A percentile compares a stretch with the other conserved stretches of the same genome.
These are phyloP conservation scores for Physella acuta DNA, from an alignment of 1,140 invertebrate species.

Conservation along the genomic window DNA sequence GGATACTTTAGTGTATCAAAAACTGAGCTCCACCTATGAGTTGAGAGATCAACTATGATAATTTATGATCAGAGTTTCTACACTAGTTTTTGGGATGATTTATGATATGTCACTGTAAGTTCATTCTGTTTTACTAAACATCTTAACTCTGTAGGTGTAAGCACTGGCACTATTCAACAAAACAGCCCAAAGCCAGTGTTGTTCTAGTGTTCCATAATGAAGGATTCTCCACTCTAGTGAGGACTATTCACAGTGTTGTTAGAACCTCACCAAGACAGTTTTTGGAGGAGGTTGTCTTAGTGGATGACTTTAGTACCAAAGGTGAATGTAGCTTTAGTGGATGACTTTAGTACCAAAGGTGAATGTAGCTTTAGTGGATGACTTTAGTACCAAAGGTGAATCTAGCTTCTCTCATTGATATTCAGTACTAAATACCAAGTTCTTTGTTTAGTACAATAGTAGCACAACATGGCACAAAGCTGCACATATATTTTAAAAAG, in stretches of 20 bases:
- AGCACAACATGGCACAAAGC: too few relatives aligned
- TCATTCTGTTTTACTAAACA: not conserved
- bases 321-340: constrained; percentile 71
- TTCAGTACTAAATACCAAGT: too few relatives aligned
- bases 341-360: constrained; percentile 96
- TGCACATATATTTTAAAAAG: too few relatives aligned
- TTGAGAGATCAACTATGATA: not conserved
- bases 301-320: constrained; percentile 97
- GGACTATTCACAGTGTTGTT: constrained; percentile 95
- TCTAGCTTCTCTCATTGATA: constrained; percentile 83
- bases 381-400: constrained; percentile 90
- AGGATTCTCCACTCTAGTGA: constrained; percentile 89
- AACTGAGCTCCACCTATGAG: not conserved
- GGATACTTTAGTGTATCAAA: not conserved
- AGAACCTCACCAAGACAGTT: constrained; percentile 87
- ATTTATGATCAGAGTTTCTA: not conserved
- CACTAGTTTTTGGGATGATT: too few relatives aligned
- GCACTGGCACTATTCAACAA: constrained; percentile 91
- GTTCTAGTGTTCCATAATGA: constrained; percentile 99
- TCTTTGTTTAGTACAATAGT: too few relatives aligned
- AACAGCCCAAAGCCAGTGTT: constrained; percentile 85
- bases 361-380: constrained; percentile 74
- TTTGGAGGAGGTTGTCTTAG: constrained; percentile 93
- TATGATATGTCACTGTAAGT: not conserved
- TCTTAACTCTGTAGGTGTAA: constrained; percentile 72